Conservation (phyloP, 2,113 vertebrate species). For the Dicentrarchus labrax region DNA sequence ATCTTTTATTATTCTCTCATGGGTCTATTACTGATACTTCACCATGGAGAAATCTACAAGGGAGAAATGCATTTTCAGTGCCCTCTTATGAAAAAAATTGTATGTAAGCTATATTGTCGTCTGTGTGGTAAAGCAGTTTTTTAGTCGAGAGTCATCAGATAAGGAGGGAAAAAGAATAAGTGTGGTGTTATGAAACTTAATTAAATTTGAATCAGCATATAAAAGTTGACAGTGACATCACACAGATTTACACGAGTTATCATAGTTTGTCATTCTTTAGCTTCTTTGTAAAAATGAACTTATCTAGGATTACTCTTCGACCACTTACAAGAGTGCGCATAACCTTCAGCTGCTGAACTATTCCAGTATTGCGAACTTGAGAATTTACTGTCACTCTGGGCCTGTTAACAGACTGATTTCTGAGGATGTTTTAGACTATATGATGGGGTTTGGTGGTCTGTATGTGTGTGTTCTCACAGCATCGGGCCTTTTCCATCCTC, state of each 20-base stretch:
- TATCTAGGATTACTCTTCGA: background rate
- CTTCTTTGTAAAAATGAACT: background rate
- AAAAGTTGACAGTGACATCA: background rate
- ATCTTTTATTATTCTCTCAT: slow-evolving; percentile 49
- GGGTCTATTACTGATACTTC: slow-evolving; percentile 36
- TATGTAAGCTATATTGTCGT: background rate
- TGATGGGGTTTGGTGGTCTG: slow-evolving; percentile 49
- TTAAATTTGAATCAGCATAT: background rate
- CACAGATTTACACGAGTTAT: background rate
- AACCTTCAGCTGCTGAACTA: background rate
- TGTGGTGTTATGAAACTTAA: background rate
- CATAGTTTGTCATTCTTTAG: background rate
- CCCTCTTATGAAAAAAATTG: background rate
- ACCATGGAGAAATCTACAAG: slow-evolving; percentile 1
- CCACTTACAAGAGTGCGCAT: background rate
- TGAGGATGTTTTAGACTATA: background rate
- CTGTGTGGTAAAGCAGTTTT: background rate
- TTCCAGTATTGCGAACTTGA: background rate
- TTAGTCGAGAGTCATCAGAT: background rate
- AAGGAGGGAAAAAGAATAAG: background rate
- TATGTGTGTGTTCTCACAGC: slow-evolving; percentile 54
- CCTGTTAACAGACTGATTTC: background rate
- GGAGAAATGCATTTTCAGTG: background rate
- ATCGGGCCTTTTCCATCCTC: slow-evolving; percentile 33
- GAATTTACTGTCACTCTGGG: no score